Conservation (phyloP, 2,113 vertebrate species). For the Cochlearius cochlearius region DNA sequence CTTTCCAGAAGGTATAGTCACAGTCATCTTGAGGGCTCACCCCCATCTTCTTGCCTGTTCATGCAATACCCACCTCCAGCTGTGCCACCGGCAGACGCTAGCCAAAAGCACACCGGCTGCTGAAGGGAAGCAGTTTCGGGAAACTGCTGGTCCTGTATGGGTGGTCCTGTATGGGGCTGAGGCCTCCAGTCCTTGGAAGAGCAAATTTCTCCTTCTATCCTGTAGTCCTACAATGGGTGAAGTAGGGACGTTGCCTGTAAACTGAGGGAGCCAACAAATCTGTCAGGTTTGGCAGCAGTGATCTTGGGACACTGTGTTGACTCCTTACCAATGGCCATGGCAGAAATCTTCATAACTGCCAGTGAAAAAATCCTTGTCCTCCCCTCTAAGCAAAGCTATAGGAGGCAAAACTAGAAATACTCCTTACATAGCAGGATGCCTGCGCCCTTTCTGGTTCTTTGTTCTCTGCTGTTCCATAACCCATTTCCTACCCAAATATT, state of each 20-base stretch:
- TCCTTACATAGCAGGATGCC: background rate
- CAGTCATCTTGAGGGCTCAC: background rate
- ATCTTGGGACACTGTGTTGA: background rate
- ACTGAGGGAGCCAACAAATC: background rate
- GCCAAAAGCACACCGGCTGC: background rate
- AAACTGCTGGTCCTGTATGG: accelerated
- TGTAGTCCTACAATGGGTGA: background rate
- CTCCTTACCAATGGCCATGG: background rate
- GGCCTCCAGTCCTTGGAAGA: background rate
- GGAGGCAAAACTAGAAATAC: background rate
- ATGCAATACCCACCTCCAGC: background rate
- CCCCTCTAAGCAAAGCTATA: background rate
- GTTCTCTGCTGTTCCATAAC: background rate
- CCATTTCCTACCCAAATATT: background rate
- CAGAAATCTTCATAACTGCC: background rate
- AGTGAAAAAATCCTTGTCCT: background rate
- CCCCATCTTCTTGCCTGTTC: background rate
- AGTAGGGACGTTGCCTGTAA: background rate
- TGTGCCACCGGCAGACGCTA: background rate
- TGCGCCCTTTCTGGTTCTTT: accelerated
- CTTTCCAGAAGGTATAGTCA: background rate
- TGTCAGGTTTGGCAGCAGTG: background rate
- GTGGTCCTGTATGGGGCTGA: background rate
- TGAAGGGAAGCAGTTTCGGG: background rate
- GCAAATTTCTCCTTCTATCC: background rate